These are phyloP conservation scores for Phania funesta DNA, from an alignment of 2,888 invertebrate genomes.

Conservation along the genomic window DNA sequence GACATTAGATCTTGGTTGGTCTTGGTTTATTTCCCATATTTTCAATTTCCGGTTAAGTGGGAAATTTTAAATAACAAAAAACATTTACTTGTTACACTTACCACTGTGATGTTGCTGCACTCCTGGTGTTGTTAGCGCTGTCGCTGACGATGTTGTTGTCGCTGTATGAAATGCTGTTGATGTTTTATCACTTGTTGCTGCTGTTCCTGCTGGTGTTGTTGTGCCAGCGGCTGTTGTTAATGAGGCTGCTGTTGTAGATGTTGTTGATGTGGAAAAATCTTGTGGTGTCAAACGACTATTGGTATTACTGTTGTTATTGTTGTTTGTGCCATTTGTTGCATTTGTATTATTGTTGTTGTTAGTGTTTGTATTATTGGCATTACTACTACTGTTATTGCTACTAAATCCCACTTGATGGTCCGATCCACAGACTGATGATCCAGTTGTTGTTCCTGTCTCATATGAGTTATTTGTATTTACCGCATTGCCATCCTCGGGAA, in stretches of 20 bases:
- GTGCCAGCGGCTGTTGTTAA: conserved; percentile 62
- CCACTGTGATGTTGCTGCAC: conserved; percentile 76
- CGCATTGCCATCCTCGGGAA: conserved; percentile 73
- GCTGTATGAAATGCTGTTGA: conserved; percentile 57
- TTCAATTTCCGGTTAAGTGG: conserved; percentile 55
- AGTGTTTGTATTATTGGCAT: conserved; percentile 67
- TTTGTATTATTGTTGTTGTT: conserved; percentile 47
- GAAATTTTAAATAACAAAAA: not conserved
- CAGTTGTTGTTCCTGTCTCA: conserved; percentile 72
- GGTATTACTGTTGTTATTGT: conserved; percentile 33
- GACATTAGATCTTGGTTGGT: conserved; percentile 9
- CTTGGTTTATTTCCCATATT: conserved; percentile 60
- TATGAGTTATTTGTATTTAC: conserved; percentile 74
- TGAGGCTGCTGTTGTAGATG: conserved; percentile 32
- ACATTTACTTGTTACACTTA: conserved; percentile 68
- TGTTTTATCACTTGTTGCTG: conserved; percentile 76
- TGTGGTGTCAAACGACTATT: conserved; percentile 67
- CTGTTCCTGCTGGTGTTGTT: conserved; percentile 68
- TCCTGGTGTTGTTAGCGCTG: conserved; percentile 71
- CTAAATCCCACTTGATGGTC: conserved; percentile 77
- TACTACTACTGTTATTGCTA: conserved; percentile 69
- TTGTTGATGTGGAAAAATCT: conserved; percentile 68
- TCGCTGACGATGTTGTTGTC: conserved; percentile 71
- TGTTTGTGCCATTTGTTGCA: conserved; percentile 65
- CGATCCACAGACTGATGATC: conserved; percentile 77